A percentile compares a stretch with the other conserved stretches of the same genome.
Conservation (phyloP, 2,113 vertebrate species). For the Todiramphus chloris region DNA sequence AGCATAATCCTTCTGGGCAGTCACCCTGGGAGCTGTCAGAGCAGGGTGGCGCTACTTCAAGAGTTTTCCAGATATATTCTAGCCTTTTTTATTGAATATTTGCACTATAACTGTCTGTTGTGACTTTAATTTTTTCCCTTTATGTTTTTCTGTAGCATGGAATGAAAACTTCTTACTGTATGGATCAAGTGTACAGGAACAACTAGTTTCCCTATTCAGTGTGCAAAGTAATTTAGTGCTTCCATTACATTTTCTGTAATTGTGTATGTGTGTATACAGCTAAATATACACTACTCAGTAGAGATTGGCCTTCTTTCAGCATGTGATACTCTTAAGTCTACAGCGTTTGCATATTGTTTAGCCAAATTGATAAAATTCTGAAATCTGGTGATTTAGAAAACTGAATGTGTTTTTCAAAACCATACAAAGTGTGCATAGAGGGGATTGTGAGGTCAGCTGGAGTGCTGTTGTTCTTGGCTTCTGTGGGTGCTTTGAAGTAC, state of each 20-base stretch:
- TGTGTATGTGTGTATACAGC: not conserved
- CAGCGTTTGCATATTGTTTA: not conserved
- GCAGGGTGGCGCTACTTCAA: not conserved
- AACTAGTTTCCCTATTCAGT: not conserved
- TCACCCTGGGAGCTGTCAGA: not conserved
- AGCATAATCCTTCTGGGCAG: constrained; percentile 22
- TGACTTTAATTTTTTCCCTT: not conserved
- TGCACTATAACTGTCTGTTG: not conserved
- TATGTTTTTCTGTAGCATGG: not conserved
- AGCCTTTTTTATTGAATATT: not conserved
- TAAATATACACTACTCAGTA: not conserved
- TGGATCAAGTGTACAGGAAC: not conserved
- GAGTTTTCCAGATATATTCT: not conserved
- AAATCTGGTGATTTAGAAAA: not conserved
- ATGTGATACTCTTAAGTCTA: not conserved
- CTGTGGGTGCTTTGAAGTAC: not conserved
- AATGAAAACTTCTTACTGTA: not conserved
- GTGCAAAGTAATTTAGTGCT: not conserved
- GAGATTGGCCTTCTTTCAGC: not conserved
- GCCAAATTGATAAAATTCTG: not conserved
- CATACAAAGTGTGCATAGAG: not conserved
- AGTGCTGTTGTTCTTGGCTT: not conserved
- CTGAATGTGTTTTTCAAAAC: not conserved
- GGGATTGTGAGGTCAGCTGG: not conserved
- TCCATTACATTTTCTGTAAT: not conserved